These are phyloP conservation scores for Alauda arvensis DNA, from an alignment of 2,797 vertebrate genomes.

Conservation along the genomic window DNA sequence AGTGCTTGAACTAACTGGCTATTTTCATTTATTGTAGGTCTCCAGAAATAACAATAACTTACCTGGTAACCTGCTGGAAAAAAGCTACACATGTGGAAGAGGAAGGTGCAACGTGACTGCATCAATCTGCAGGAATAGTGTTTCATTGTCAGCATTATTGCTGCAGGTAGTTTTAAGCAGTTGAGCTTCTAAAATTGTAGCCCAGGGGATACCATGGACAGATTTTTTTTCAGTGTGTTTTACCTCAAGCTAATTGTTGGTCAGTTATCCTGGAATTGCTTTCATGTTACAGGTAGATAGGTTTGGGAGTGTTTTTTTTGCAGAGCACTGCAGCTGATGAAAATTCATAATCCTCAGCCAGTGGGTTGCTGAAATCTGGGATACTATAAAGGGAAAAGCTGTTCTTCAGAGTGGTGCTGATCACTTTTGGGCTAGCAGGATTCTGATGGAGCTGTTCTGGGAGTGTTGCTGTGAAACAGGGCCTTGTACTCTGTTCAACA, in stretches of 20 bases:
- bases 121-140: background rate
- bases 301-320: background rate
- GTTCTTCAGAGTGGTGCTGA: background rate
- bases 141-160: background rate
- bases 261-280: background rate
- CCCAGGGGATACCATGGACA: background rate
- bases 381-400: background rate
- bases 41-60: background rate
- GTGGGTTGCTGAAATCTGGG: background rate
- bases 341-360: background rate
- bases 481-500: background rate
- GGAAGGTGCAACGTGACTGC: background rate
- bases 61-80: background rate
- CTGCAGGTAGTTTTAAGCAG: background rate
- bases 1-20: background rate
- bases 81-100: background rate
- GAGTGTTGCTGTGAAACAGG: background rate
- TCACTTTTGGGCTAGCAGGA: background rate
- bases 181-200: background rate
- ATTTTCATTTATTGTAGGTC: conserved; percentile 23
- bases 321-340: background rate
- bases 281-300: background rate
- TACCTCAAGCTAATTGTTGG: background rate
- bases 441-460: background rate
- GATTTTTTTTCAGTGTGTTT: background rate